A percentile compares a stretch with the other conserved stretches of the same genome.
Evolutionary conservation across 2,888 invertebrate genomes (phyloP).

Genomic region (Mellilla xanthometata): DNA sequence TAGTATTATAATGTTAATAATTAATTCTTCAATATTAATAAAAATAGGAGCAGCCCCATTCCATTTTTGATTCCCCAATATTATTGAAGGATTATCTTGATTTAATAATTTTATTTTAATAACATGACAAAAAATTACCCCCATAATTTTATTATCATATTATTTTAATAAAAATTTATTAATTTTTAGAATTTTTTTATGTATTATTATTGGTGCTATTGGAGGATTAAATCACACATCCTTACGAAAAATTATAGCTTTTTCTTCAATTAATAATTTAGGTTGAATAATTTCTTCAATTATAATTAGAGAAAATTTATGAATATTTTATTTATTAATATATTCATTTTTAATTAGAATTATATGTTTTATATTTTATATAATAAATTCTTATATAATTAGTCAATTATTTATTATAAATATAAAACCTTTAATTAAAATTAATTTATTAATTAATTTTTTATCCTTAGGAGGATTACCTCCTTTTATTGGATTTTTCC

Average conservation of each 20-base stretch:
- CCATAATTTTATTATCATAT: conserved; percentile 79
- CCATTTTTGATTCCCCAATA: conserved; percentile 83
- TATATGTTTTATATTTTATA: conserved; percentile 71
- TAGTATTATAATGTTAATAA: conserved; percentile 52
- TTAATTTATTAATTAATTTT: conserved; percentile 77
- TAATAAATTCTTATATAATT: conserved; percentile 71
- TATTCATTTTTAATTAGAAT: conserved; percentile 70
- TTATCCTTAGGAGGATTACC: conserved; percentile 83
- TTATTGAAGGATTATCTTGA: conserved; percentile 83
- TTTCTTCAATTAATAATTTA: conserved; percentile 85
- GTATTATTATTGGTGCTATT: conserved; percentile 73
- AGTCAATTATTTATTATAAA: conserved; percentile 75
- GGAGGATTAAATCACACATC: conserved; percentile 80
- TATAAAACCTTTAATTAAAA: conserved; percentile 68
- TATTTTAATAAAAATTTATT: conserved; percentile 66
- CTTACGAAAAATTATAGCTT: conserved; percentile 82
- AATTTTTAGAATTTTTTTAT: conserved; percentile 66
- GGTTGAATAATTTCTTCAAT: conserved; percentile 78
- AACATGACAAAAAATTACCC: conserved; percentile 86
- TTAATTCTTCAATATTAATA: conserved; percentile 69
- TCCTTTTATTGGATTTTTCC: conserved; percentile 84
- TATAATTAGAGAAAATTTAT: conserved; percentile 70
- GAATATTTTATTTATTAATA: conserved; percentile 68
- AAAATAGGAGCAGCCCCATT: conserved; percentile 83
- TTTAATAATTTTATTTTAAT: conserved; percentile 79